Base-by-base conservation (phyloP, 2,113 vertebrate genomes). In the Jacana jacana region DNA sequence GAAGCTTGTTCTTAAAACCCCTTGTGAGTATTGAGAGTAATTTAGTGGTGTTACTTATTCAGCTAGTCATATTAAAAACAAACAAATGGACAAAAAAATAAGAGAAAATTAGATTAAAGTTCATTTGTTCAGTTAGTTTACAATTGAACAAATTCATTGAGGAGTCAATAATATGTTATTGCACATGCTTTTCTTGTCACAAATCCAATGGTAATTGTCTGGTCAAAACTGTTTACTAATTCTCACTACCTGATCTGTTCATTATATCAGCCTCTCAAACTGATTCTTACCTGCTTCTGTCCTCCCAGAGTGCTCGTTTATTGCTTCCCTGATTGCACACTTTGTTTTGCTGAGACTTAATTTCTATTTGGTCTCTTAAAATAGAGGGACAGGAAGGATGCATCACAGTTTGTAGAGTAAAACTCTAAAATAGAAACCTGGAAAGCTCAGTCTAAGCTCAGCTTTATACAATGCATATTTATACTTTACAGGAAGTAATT, bases 291-390 rank as follows among this genome's bases (percentile, higher is more conserved):
- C 65, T 84, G 42, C 52, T 82, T 48, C 20, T 39, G 28, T 68
- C n/a, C 94, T 84, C 83, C 52, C 35, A 37, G 79, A 71, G 42
- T 52, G 24, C 57, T 93, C 81, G 71, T 91, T 97, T 95, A 92
- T 88, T 95, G 44, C 55, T 95, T 83, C 39, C 55, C 69, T 94
- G 72, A 89, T 86, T 91, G 63, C 42, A 70, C 20, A 58, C 17
- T 91, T 97, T 88, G 48, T 91, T 97, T 97, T 87, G 23, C 79
- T 89, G 91, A 85, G 40, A 13, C 22, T 42, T 79, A 92, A 86
- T 95, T 96, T 91, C 54, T 75, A 51, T 54, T 68, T 28, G 9
- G 8, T 60, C 30, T 95, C 57, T 91, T 97, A 93, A 93, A 96
- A 94, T 91, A 88, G 28, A 80, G 24, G 10, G 25, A 49, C 28